Percentiles rank a stretch among this genome's conserved stretches.
Conservation (phyloP, 2,113 vertebrate species). For the Notarius quadriscutis region DNA sequence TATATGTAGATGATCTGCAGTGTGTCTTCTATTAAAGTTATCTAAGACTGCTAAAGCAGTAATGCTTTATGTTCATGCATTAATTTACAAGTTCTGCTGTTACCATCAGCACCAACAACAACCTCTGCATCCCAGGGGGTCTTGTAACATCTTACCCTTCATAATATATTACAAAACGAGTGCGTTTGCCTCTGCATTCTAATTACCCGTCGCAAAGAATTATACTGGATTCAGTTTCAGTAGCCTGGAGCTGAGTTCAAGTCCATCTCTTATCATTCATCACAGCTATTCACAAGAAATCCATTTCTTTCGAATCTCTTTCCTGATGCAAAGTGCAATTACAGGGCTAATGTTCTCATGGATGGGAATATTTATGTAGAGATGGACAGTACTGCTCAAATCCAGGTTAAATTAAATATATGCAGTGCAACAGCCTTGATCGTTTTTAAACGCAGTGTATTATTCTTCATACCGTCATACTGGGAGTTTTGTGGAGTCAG, state of each 20-base stretch:
- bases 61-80: not conserved
- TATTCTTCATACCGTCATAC: not conserved
- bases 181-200: not conserved
- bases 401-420: not conserved
- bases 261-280: not conserved
- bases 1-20: not conserved
- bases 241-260: not conserved
- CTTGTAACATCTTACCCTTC: not conserved
- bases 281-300: not conserved
- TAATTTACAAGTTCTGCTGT: not conserved
- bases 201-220: not conserved
- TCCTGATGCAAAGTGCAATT: not conserved
- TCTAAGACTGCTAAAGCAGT: not conserved
- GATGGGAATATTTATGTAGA: not conserved
- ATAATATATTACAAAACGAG: not conserved
- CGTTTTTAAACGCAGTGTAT: not conserved
- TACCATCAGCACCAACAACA: not conserved
- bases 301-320: not conserved
- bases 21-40: not conserved
- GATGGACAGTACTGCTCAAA: not conserved
- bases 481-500: not conserved
- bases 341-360: not conserved
- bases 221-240: constrained; percentile 5
- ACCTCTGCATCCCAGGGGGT: not conserved
- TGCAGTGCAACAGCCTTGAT: not conserved